Evolutionary conservation across 2,113 vertebrate species (phyloP), one percentile per base, ranked within the genome.

Genomic region (Strix aluco): DNA sequence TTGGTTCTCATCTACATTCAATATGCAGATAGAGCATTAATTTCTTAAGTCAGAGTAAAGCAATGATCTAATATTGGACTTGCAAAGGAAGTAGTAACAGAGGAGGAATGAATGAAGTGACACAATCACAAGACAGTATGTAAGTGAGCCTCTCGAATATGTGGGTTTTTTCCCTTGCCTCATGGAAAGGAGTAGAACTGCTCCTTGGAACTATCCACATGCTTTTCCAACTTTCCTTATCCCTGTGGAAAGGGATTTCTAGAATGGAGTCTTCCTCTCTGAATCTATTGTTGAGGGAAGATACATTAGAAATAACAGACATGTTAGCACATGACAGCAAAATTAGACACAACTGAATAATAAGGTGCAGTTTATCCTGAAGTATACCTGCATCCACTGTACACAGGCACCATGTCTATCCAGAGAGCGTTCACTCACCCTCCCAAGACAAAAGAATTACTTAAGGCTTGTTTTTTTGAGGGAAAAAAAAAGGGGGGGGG

Each of bases 131-230:
- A 52, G 27, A 55, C 10, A 67, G 16, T 4, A 8, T 3, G 2
- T 18, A 23, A 77, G 22, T 1, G 5, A 69, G 9, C 13, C 14
- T 32, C 58, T 63, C 0, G 0, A 52, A 18, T 9, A 25, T 4
- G 26, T 13, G 27, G 9, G 11, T 47, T 27, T n/a, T 91, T 63
- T 58, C 34, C 12, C 9, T 42, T 87, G 20, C 3, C n/a, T 71
- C 20, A 8, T 10, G 25, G 40, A 38, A 89, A 75, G 4, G 15
- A 4, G 15, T 36, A 54, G 19, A 92, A 49, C 36, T 38, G 36
- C 36, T 69, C 40, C 49, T 3, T 66, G 21, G 20, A 30, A 54
- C 14, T 59, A 20, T 5, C 5, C n/a, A 6, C 5, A 5, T 4
- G 32, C 6, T 88, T 69, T 83, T 38, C 29, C 20, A 32, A 40